Percentiles rank a stretch among this genome's conserved stretches.
These are phyloP conservation scores for Eonycteris spelaea DNA, from an alignment of 2,113 vertebrate genomes.

Conservation along the genomic window DNA sequence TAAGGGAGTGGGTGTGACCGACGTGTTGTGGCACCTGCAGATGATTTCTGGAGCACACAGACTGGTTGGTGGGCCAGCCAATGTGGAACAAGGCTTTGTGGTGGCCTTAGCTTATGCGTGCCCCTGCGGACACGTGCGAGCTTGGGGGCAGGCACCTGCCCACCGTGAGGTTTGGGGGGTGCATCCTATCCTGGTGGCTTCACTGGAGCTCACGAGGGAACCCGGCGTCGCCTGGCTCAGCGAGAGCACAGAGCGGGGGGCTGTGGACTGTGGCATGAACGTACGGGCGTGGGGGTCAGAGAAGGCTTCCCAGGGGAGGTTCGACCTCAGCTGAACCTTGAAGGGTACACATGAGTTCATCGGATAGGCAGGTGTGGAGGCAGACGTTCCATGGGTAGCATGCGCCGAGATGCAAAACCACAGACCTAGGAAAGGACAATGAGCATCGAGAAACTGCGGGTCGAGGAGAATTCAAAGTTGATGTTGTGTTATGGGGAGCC, in stretches of 20 bases:
- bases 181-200: background rate
- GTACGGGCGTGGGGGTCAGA: background rate
- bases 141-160: background rate
- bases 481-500: no score
- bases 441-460: background rate
- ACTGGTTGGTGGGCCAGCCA: background rate
- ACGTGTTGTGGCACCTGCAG: background rate
- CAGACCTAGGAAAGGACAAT: background rate
- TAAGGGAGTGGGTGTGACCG: background rate
- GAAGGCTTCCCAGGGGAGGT: background rate
- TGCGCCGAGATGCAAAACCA: background rate
- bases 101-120: background rate
- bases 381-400: background rate
- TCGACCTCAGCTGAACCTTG: background rate
- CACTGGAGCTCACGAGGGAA: background rate
- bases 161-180: background rate
- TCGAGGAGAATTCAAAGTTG: background rate
- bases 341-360: background rate
- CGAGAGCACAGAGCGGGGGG: background rate
- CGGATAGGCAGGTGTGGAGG: background rate
- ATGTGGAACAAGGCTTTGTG: rapidly evolving
- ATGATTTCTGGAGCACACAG: background rate
- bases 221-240: rapidly evolving
- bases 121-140: background rate
- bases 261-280: background rate